Evolutionary conservation across 2,888 invertebrate genomes (phyloP), one percentile per base, ranked within the genome.

Genomic region (Cyclophora punctaria): DNA sequence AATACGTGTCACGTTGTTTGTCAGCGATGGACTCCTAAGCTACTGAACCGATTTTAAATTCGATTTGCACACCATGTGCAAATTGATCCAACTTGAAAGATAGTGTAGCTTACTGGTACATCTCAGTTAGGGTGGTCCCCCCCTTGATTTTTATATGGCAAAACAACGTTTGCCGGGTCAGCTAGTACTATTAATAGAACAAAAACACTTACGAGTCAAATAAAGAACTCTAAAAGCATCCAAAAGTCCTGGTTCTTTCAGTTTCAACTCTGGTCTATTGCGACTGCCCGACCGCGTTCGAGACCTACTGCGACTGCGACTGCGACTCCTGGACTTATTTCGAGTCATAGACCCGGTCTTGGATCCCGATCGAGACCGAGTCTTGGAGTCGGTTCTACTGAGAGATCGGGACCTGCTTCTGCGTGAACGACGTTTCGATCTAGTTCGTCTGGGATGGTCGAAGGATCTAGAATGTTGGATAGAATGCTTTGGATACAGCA

Each of bases 221-320:
- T 84, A 87, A 48, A 87, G 56, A 43, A 88, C 80, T 56, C 86
- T 65, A 48, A 88, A 88, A 0, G 87, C 83, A 49, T 88, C 87
- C 55, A 84, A 56, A 58, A 87, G 77, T 0, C 77, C 69, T 0
- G 85, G 84, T 41, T 83, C 76, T 49, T 64, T 80, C 41, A 69
- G 67, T 5, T 57, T 77, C 3, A 73, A 49, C 6, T 76, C 73
- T 2, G 66, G 64, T n/a, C 59, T 69, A n/a, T 59, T 69, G 5
- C 65, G 69, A 53, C 67, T 73, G 6, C 56, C 63, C 3, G 74
- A 74, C 3, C 53, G 60, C 3, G 51, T 53, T 4, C 49, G 44
- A 20, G 66, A 63, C 5, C 58, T 66, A 46, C 66, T 69, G 7
- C 52, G 66, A 47, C 62, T 71, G 41, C 56, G 59, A 20, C 63